phyloP scores from a whole-genome alignment of 1,140 invertebrate species.

The Hyphantria cunea region DNA sequence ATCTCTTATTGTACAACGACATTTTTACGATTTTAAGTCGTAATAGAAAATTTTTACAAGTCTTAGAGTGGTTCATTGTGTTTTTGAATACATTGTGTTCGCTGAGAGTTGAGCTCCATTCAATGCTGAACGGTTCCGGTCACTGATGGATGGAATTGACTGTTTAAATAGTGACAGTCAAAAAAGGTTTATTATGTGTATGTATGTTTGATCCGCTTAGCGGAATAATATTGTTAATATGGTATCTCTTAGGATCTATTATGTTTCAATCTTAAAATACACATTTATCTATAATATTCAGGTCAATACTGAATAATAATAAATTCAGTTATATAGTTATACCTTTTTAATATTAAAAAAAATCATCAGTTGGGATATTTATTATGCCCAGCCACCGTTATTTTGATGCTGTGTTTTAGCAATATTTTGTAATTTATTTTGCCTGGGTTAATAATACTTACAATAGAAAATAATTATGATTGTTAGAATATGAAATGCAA shows the following conservation, averaged over 20 bases:
- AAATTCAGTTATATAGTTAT: too few relatives aligned
- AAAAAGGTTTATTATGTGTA: slow-evolving; percentile 6
- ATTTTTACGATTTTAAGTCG: slow-evolving; percentile 68
- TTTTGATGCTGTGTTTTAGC: too few relatives aligned
- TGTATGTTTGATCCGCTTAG: slow-evolving; percentile 2
- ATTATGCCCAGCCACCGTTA: too few relatives aligned
- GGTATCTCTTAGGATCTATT: neutral
- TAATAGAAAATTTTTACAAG: slow-evolving; percentile 65
- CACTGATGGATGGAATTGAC: slow-evolving; percentile 54
- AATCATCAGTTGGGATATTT: too few relatives aligned
- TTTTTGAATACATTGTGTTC: slow-evolving; percentile 48
- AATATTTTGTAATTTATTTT: neutral
- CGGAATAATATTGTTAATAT: neutral
- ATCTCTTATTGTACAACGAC: slow-evolving; percentile 74
- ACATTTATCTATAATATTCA: too few relatives aligned
- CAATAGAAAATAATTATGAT: slow-evolving; percentile 10
- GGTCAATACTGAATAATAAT: too few relatives aligned
- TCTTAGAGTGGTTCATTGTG: slow-evolving; percentile 55
- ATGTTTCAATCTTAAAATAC: too few relatives aligned
- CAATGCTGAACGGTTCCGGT: slow-evolving; percentile 70
- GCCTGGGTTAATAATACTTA: neutral
- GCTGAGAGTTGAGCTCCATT: slow-evolving; percentile 23
- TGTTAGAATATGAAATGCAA: slow-evolving; percentile 14
- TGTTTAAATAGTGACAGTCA: slow-evolving; percentile 26
- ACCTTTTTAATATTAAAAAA: too few relatives aligned